Conservation (phyloP, 2,888 invertebrate species). For the Lasioglossum leucozonium region DNA sequence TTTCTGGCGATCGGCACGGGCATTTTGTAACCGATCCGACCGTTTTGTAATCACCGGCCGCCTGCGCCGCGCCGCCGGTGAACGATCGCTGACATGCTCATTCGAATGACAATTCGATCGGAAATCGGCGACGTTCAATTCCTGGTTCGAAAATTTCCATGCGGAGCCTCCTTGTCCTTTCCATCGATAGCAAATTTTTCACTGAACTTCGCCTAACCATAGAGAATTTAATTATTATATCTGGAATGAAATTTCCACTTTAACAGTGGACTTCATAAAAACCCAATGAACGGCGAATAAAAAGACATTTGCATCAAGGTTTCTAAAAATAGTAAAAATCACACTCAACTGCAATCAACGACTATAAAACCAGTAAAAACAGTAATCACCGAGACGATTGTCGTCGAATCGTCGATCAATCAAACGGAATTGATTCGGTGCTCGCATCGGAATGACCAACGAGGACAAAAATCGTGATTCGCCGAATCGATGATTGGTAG, state of each 20-base stretch:
- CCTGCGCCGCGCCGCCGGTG: slow-evolving; percentile 21
- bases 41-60: slow-evolving; percentile 65
- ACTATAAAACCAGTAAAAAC: background rate
- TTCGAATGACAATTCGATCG: slow-evolving; percentile 73
- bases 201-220: background rate
- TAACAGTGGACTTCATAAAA: background rate
- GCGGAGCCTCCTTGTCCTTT: background rate
- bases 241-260: too few species aligned
- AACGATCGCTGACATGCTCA: slow-evolving; percentile 40
- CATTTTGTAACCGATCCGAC: slow-evolving; percentile 65
- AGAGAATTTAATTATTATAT: too few species aligned
- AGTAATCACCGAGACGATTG: background rate
- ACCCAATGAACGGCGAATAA: too few species aligned
- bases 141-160: slow-evolving; percentile 56
- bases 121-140: slow-evolving; percentile 64
- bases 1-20: slow-evolving; percentile 55
- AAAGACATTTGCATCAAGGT: background rate
- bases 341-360: background rate
- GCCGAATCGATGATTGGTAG: slow-evolving; percentile 12
- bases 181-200: background rate
- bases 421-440: background rate
- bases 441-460: background rate
- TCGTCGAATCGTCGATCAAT: background rate
- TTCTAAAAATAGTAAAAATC: background rate
- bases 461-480: background rate